Evolutionary conservation across 2,797 vertebrate genomes (phyloP).

Genomic region (Helicolenus hilgendorfi): DNA sequence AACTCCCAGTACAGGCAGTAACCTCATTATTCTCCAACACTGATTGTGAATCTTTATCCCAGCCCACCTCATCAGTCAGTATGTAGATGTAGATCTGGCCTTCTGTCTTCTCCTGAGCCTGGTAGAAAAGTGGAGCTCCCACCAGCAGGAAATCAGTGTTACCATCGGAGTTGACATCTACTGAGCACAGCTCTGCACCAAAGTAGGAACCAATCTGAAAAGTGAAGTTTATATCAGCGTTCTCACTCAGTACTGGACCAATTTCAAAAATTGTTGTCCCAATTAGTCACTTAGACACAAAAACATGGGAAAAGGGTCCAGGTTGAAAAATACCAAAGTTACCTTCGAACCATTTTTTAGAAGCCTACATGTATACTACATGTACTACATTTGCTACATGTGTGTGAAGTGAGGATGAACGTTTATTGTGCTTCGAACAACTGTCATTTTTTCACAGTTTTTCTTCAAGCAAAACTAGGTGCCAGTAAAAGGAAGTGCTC

Average conservation of each 20-base stretch:
- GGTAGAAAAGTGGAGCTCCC: slow-evolving; percentile 89
- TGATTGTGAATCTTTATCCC: not conserved
- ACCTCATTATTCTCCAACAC: not conserved
- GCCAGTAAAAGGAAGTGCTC: not conserved
- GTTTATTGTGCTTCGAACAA: not conserved
- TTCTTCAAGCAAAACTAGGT: not conserved
- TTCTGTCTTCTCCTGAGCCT: slow-evolving; percentile 82
- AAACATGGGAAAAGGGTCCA: not conserved
- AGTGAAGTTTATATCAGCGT: not conserved
- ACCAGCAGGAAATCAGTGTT: slow-evolving; percentile 91
- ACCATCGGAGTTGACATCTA: slow-evolving; percentile 88
- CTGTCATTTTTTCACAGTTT: not conserved
- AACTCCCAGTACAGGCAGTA: not conserved
- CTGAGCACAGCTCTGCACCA: slow-evolving; percentile 89
- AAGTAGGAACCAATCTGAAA: slow-evolving; percentile 94
- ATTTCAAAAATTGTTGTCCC: not conserved
- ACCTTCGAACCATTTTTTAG: not conserved
- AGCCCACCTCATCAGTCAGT: slow-evolving; percentile 77
- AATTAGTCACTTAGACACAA: not conserved
- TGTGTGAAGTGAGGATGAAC: not conserved
- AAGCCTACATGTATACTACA: not conserved
- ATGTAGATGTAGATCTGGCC: slow-evolving; percentile 89
- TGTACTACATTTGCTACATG: not conserved
- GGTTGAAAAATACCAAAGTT: not conserved
- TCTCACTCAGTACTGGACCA: too few relatives aligned